These are phyloP conservation scores for Erpornis zantholeuca DNA, from an alignment of 2,113 vertebrate genomes.

Conservation along the genomic window DNA sequence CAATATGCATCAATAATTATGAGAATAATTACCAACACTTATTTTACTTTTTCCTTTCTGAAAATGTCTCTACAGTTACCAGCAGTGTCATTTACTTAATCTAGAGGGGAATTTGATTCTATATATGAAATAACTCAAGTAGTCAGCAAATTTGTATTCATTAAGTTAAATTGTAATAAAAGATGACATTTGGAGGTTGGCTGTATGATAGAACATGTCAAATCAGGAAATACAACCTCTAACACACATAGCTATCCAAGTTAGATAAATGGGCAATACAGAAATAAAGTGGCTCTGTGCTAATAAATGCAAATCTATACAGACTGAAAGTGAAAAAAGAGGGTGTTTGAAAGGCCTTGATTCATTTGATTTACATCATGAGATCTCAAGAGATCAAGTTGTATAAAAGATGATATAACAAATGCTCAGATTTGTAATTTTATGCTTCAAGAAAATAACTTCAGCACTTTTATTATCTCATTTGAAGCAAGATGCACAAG, in stretches of 20 bases:
- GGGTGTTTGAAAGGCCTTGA: background rate
- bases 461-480: background rate
- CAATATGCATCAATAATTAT: background rate
- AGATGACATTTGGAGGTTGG: background rate
- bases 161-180: background rate
- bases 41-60: background rate
- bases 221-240: background rate
- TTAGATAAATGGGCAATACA: background rate
- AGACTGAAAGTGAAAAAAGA: background rate
- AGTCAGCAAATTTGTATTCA: background rate
- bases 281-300: background rate
- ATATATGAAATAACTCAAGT: accelerated
- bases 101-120: background rate
- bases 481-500: background rate
- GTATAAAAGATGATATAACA: background rate
- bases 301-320: background rate
- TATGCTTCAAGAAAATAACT: background rate
- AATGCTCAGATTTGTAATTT: background rate
- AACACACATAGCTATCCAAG: background rate
- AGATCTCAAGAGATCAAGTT: background rate
- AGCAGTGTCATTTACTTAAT: background rate
- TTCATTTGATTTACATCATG: background rate
- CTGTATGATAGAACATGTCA: background rate
- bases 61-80: background rate
- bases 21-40: background rate